Evolutionary conservation across 2,888 invertebrate genomes (phyloP).

Genomic region (Drosophila testacea): DNA sequence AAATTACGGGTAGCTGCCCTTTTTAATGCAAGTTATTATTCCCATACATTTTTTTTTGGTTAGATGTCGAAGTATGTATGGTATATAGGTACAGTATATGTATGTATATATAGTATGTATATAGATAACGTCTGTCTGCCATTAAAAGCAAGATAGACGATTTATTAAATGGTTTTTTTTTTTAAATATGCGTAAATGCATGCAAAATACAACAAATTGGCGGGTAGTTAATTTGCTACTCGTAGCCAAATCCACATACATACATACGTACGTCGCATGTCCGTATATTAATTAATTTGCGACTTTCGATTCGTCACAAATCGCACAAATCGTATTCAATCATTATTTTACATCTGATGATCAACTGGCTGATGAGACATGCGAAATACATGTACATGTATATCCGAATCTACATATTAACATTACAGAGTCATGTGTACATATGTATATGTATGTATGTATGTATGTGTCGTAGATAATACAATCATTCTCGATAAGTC

Average conservation of each 20-base stretch:
- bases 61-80: conserved; percentile 17
- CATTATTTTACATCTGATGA: background rate
- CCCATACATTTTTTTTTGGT: conserved; percentile 11
- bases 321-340: conserved; percentile 3
- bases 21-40: conserved; percentile 37
- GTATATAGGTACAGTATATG: conserved; percentile 12
- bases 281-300: conserved; percentile 1
- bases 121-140: conserved; percentile 3
- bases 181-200: conserved; percentile 36
- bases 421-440: conserved; percentile 9
- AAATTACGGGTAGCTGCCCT: conserved; percentile 4
- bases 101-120: conserved; percentile 19
- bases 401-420: background rate
- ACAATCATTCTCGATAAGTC: conserved; percentile 32
- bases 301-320: conserved; percentile 27
- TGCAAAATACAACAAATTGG: conserved; percentile 47
- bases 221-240: conserved; percentile 19
- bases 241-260: conserved; percentile 10
- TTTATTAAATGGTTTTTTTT: conserved; percentile 12
- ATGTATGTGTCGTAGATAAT: conserved; percentile 9
- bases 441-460: conserved; percentile 2
- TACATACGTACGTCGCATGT: background rate
- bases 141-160: conserved; percentile 15
- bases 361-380: background rate
- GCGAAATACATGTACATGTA: background rate